A percentile compares a stretch with the other conserved stretches of the same genome.
Conservation (phyloP, 2,797 vertebrate genomes). For the Poeciliopsis turneri region DNA sequence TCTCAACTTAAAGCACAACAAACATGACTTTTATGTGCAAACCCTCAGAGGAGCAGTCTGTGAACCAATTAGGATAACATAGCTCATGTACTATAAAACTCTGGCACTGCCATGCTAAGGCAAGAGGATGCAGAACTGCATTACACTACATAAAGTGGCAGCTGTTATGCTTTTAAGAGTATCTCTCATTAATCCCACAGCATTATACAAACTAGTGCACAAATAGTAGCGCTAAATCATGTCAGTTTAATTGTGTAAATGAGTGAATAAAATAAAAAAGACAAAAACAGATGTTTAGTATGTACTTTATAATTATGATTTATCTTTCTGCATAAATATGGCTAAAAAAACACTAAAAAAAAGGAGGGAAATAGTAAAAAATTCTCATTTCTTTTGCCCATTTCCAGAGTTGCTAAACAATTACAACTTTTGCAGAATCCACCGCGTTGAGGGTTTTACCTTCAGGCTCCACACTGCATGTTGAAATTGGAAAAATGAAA, state of each 20-base stretch:
- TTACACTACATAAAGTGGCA: not conserved
- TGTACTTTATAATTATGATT: not conserved
- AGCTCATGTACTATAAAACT: not conserved
- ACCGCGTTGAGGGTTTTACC: constrained; percentile 42
- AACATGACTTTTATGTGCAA: not conserved
- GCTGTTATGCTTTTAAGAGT: constrained; percentile 13
- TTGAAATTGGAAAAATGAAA: constrained; percentile 63
- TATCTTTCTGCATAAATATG: constrained; percentile 23
- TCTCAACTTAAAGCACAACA: not conserved
- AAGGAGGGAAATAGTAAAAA: not conserved
- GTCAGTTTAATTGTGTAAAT: not conserved
- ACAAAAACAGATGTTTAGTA: not conserved
- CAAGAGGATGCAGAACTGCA: not conserved
- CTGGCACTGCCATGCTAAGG: not conserved
- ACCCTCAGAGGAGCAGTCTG: not conserved
- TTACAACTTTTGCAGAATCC: constrained; percentile 55
- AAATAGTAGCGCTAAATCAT: not conserved
- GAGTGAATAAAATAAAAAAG: not conserved
- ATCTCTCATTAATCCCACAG: constrained; percentile 1
- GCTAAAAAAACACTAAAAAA: not conserved
- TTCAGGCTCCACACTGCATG: constrained; percentile 30
- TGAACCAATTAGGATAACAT: not conserved
- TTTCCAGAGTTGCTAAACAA: constrained; percentile 51
- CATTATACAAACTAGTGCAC: not conserved
- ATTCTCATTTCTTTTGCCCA: constrained; percentile 28